A percentile compares a stretch with the other conserved stretches of the same genome.
Conservation (phyloP, 2,113 vertebrate species). For the Abramis brama region DNA sequence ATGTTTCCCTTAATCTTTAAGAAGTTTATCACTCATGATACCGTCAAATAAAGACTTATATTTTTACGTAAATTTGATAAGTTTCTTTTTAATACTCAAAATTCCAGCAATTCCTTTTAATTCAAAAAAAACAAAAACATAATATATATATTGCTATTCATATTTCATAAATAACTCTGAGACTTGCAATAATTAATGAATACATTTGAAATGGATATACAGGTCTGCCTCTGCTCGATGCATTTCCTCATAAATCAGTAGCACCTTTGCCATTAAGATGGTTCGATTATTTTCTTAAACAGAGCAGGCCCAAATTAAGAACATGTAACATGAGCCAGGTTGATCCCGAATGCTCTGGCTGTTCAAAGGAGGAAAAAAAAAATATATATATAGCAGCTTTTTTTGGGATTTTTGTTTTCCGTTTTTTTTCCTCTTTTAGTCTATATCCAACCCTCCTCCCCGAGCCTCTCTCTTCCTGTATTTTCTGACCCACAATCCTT, state of each 20-base stretch:
- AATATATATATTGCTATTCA: constrained; percentile 42
- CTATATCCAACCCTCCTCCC: constrained; percentile 2
- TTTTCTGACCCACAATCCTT: constrained; percentile 42
- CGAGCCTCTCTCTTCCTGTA: neutral
- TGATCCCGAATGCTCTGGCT: constrained; percentile 69
- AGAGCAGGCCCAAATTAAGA: constrained; percentile 58
- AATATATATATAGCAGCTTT: constrained; percentile 73
- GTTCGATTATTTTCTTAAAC: neutral
- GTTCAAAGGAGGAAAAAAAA: constrained; percentile 60
- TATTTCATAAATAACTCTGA: constrained; percentile 60
- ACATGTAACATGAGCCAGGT: constrained; percentile 70
- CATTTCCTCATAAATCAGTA: constrained; percentile 25
- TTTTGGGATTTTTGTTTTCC: constrained; percentile 64
- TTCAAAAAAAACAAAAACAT: constrained; percentile 47
- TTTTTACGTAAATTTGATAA: constrained; percentile 47
- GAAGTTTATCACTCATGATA: constrained; percentile 42
- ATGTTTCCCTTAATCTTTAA: constrained; percentile 69
- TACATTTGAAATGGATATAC: constrained; percentile 50
- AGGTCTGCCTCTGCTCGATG: constrained; percentile 35
- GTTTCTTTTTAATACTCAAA: constrained; percentile 58
- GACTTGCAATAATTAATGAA: constrained; percentile 58
- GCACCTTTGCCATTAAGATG: constrained; percentile 31
- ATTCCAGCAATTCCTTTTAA: constrained; percentile 47
- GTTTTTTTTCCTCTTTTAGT: constrained; percentile 53
- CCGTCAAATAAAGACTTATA: constrained; percentile 68